phyloP scores from a whole-genome alignment of 1,140 invertebrate species.

The Antheraea mylitta region DNA sequence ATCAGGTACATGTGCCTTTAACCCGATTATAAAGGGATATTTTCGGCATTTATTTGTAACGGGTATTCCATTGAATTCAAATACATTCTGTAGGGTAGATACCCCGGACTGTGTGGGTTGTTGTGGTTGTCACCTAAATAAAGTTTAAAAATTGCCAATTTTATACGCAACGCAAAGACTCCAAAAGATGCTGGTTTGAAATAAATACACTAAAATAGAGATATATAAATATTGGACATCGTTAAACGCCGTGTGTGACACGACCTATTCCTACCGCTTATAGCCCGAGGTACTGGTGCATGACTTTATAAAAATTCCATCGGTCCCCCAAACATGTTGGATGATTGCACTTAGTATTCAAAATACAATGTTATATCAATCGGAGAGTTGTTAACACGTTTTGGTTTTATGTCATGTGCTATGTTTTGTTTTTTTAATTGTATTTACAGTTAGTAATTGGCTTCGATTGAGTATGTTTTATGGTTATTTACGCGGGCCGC shows the following conservation, averaged over 20 bases:
- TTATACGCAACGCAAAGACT: no score
- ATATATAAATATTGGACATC: neutral
- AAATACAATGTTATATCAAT: slow-evolving; percentile 2
- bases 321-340: slow-evolving; percentile 9
- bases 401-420: slow-evolving; percentile 4
- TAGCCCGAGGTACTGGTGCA: neutral
- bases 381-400: neutral
- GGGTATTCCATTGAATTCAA: no score
- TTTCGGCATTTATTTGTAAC: no score
- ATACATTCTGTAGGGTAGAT: no score
- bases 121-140: no score
- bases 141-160: no score
- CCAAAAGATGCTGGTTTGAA: no score
- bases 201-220: no score
- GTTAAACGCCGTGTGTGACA: neutral
- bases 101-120: no score
- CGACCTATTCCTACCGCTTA: neutral
- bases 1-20: no score
- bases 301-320: neutral
- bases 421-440: neutral
- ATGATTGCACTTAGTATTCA: slow-evolving; percentile 8
- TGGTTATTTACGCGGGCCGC: neutral
- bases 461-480: neutral
- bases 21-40: no score
- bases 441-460: slow-evolving; percentile 10